Evolutionary conservation across 2,113 vertebrate genomes (phyloP).

Genomic region (Cygnus atratus): DNA sequence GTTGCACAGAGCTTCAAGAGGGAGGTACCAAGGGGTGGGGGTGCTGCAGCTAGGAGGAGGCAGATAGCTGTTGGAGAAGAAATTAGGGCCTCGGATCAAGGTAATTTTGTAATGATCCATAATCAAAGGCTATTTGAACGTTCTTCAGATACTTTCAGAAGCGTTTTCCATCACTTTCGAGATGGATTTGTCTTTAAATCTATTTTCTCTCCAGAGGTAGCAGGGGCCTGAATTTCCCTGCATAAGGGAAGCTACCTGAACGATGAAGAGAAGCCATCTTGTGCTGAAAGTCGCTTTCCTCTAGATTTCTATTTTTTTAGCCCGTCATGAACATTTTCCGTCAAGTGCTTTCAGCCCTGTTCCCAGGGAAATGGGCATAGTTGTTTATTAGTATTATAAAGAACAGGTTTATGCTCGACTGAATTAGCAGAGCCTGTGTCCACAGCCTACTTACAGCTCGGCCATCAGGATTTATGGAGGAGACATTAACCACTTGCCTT

Average conservation of each 20-base stretch:
- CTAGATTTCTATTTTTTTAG: not conserved
- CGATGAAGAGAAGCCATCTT: not conserved
- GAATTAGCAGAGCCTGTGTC: not conserved
- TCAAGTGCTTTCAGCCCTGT: not conserved
- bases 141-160: not conserved
- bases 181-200: not conserved
- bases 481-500: not conserved
- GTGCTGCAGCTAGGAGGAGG: constrained; percentile 53
- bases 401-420: not conserved
- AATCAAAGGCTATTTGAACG: constrained; percentile 22
- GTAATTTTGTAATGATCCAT: constrained; percentile 38
- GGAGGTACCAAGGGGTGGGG: constrained; percentile 16
- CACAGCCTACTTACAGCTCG: fast-evolving
- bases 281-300: fast-evolving
- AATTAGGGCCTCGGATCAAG: not conserved
- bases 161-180: not conserved
- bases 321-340: not conserved
- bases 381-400: not conserved
- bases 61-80: constrained; percentile 13
- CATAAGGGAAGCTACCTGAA: not conserved
- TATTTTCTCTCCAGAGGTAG: not conserved
- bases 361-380: not conserved
- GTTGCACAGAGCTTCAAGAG: constrained; percentile 40
- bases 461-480: not conserved
- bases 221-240: not conserved